Evolutionary conservation across 2,113 vertebrate species (phyloP).

Genomic region (Shinisaurus crocodilurus): DNA sequence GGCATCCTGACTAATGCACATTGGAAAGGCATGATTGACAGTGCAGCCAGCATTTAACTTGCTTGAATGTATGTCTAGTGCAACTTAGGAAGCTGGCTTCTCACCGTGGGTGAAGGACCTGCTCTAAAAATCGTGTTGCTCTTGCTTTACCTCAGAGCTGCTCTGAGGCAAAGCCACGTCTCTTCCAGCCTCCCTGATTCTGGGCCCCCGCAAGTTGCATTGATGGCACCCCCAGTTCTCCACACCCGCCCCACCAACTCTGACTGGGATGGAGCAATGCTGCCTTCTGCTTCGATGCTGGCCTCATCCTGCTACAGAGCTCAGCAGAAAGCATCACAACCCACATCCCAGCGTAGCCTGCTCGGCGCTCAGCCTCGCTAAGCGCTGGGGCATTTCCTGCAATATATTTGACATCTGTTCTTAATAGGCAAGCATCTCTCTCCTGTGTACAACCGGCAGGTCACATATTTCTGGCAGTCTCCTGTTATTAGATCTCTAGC

Average conservation of each 20-base stretch:
- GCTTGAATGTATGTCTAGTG: neutral
- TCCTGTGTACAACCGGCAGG: slow-evolving; percentile 76
- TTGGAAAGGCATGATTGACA: neutral
- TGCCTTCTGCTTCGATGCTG: too few relatives aligned
- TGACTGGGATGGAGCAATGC: too few relatives aligned
- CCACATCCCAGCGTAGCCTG: slow-evolving; percentile 50
- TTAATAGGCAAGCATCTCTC: slow-evolving; percentile 79
- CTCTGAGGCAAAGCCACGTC: too few relatives aligned
- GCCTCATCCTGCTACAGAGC: neutral
- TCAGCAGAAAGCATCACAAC: slow-evolving; percentile 47
- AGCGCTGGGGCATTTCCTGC: slow-evolving; percentile 53
- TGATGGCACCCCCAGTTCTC: neutral
- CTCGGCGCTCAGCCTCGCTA: slow-evolving; percentile 39
- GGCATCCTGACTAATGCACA: neutral
- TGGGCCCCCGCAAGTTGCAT: neutral
- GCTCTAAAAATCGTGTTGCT: too few relatives aligned
- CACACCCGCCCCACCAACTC: neutral
- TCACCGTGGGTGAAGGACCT: too few relatives aligned
- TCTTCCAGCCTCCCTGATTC: neutral
- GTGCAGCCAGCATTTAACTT: neutral
- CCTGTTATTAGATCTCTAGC: slow-evolving; percentile 78
- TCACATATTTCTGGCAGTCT: slow-evolving; percentile 71
- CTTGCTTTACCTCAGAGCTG: too few relatives aligned
- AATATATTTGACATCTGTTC: slow-evolving; percentile 79
- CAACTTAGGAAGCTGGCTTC: neutral